These are phyloP conservation scores for Hydra vulgaris DNA, from an alignment of 30 jellyfish, hydroid and myxozoan genomes.

Conservation along the genomic window DNA sequence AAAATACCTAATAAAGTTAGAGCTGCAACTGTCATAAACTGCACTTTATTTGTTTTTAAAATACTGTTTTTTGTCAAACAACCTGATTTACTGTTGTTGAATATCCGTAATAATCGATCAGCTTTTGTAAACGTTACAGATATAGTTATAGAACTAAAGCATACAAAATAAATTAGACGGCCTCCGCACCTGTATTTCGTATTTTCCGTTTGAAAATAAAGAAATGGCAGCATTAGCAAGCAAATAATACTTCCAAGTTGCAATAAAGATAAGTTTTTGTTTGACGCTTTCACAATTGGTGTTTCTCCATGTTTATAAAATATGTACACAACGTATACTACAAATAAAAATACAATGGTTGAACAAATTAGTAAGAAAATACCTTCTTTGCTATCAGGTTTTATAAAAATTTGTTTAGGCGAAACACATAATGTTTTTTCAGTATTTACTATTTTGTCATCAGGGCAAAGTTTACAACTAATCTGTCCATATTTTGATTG, in stretches of 20 bases:
- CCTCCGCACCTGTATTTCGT: conserved; percentile 21
- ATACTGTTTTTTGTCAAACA: conserved; percentile 55
- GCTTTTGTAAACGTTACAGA: conserved; percentile 98
- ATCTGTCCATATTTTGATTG: conserved; percentile 55
- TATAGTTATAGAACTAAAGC: conserved; percentile 63
- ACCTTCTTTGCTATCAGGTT: conserved; percentile 31
- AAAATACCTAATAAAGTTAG: conserved; percentile 49
- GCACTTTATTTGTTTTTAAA: conserved; percentile 70
- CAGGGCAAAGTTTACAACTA: conserved; percentile 42
- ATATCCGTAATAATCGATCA: conserved; percentile 80
- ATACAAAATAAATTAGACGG: conserved; percentile 71
- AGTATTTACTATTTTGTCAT: conserved; percentile 43
- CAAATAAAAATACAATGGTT: conserved; percentile 23
- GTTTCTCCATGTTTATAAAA: conserved; percentile 42
- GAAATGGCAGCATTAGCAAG: conserved; percentile 48
- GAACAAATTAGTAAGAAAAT: conserved; percentile 17
- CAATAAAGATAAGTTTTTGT: conserved; percentile 57
- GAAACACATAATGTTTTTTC: conserved; percentile 52
- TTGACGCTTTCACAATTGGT: conserved; percentile 88
- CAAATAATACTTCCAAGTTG: conserved; percentile 68
- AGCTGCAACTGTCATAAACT: conserved; percentile 58
- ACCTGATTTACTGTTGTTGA: conserved; percentile 76
- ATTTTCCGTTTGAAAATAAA: conserved; percentile 4
- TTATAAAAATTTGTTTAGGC: conserved; percentile 34
- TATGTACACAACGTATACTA: conserved; percentile 18